Evolutionary conservation across 2,888 invertebrate genomes (phyloP).

Genomic region (Artemia sinica): DNA sequence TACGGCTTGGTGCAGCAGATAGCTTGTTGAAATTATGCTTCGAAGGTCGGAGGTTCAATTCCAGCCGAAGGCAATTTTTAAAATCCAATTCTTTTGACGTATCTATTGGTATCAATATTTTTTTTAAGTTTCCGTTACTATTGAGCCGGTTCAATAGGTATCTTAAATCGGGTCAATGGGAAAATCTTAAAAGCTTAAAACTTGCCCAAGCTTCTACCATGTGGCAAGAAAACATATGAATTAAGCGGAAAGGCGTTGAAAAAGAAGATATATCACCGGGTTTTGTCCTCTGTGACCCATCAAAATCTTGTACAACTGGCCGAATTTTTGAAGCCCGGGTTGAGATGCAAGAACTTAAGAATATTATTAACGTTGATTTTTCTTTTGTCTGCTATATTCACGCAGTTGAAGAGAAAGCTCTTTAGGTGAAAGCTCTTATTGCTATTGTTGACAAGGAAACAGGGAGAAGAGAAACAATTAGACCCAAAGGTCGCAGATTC

Average conservation of each 20-base stretch:
- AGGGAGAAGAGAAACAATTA: conserved; percentile 81
- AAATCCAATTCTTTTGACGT: too few relatives aligned
- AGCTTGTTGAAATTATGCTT: too few relatives aligned
- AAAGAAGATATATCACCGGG: conserved; percentile 97
- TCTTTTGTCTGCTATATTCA: conserved; percentile 99
- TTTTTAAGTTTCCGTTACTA: too few relatives aligned
- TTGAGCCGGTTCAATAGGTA: too few relatives aligned
- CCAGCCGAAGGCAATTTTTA: too few relatives aligned
- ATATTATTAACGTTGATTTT: conserved; percentile 97
- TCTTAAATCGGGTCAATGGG: too few relatives aligned
- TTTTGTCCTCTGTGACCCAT: conserved; percentile 86
- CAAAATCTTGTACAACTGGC: conserved; percentile 83
- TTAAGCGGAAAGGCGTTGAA: conserved; percentile 95
- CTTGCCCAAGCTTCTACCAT: too few relatives aligned
- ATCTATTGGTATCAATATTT: too few relatives aligned
- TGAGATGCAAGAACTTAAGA: conserved; percentile 95
- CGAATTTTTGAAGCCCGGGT: conserved; percentile 84
- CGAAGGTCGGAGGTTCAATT: too few relatives aligned
- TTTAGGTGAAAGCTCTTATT: conserved; percentile 90
- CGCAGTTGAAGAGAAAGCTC: conserved; percentile 93
- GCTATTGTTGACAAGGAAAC: conserved; percentile 96
- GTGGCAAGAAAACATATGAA: conserved; percentile 96
- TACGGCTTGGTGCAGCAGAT: too few relatives aligned
- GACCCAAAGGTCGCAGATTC: too few relatives aligned
- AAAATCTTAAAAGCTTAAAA: too few relatives aligned